Percentiles rank a stretch among this genome's conserved stretches.
phyloP scores from a whole-genome alignment of 2,888 invertebrate genomes.

The Mantis religiosa region DNA sequence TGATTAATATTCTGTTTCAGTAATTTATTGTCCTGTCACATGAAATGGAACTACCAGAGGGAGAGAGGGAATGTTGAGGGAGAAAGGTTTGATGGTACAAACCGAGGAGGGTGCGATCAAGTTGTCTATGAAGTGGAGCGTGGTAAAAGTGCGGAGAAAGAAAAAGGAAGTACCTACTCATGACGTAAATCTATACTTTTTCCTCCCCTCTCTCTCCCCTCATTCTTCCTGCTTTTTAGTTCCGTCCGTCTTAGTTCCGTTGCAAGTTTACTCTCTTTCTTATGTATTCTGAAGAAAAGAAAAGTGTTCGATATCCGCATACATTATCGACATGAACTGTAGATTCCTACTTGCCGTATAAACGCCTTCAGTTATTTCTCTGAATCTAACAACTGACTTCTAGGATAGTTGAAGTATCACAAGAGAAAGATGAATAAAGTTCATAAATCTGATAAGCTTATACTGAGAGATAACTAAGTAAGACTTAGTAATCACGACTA shows the following conservation, averaged over 20 bases:
- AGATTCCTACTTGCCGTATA: no score
- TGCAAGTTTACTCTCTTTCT: background rate
- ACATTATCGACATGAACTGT: no score
- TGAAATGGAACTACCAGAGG: background rate
- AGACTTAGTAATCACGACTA: no score
- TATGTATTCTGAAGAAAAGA: background rate
- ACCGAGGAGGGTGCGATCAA: background rate
- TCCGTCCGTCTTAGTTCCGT: background rate
- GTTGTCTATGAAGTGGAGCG: slow-evolving; percentile 12
- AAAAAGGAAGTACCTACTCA: slow-evolving; percentile 2
- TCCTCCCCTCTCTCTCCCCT: background rate
- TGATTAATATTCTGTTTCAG: background rate
- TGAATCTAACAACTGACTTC: no score
- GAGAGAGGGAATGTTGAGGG: background rate
- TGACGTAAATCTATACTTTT: slow-evolving; percentile 3
- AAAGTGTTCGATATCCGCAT: background rate
- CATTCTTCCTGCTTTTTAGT: background rate
- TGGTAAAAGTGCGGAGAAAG: background rate
- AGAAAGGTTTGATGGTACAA: background rate
- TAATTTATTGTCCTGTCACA: background rate
- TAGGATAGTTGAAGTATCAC: no score
- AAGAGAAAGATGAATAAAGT: no score
- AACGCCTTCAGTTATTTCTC: no score
- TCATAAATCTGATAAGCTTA: no score
- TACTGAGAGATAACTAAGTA: no score